phyloP scores from a whole-genome alignment of 92 coral and sea anemone genomes.

The Zoanthus solanderi region DNA sequence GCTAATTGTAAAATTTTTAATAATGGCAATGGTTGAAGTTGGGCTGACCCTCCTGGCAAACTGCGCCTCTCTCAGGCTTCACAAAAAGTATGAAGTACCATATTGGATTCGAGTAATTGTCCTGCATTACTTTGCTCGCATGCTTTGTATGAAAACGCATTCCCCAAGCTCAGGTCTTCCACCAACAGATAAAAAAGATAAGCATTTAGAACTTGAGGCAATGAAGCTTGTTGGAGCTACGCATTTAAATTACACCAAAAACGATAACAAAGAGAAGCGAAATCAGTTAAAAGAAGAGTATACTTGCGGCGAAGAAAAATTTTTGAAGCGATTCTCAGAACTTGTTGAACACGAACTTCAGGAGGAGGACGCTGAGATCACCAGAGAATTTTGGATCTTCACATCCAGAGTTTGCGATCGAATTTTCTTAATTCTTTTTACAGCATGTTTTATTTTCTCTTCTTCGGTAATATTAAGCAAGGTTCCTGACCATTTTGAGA shows the following conservation, averaged over 20 bases:
- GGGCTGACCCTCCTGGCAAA: conserved; percentile 82
- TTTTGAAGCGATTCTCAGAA: conserved; percentile 68
- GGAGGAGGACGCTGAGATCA: conserved; percentile 48
- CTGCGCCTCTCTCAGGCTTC: conserved; percentile 84
- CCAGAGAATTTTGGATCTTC: conserved; percentile 86
- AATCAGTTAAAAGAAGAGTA: conserved; percentile 5
- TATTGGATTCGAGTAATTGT: conserved; percentile 80
- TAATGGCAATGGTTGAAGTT: conserved; percentile 86
- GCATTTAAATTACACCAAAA: conserved; percentile 39
- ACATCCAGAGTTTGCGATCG: conserved; percentile 88
- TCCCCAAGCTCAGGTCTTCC: conserved; percentile 63
- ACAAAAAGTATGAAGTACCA: conserved; percentile 74
- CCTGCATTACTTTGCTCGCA: conserved; percentile 82
- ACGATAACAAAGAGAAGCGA: conserved; percentile 17
- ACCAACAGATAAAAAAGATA: neutral
- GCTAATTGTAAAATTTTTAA: conserved; percentile 79
- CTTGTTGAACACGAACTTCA: conserved; percentile 54
- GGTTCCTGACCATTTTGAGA: conserved; percentile 81
- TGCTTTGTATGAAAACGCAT: conserved; percentile 76
- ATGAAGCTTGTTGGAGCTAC: conserved; percentile 67
- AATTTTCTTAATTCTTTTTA: conserved; percentile 70
- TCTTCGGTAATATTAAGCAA: conserved; percentile 74
- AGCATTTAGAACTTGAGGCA: conserved; percentile 38
- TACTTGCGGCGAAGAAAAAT: conserved; percentile 30
- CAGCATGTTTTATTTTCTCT: conserved; percentile 69